Base-by-base conservation (phyloP, 2,113 vertebrate species). In the Cololabis saira region DNA sequence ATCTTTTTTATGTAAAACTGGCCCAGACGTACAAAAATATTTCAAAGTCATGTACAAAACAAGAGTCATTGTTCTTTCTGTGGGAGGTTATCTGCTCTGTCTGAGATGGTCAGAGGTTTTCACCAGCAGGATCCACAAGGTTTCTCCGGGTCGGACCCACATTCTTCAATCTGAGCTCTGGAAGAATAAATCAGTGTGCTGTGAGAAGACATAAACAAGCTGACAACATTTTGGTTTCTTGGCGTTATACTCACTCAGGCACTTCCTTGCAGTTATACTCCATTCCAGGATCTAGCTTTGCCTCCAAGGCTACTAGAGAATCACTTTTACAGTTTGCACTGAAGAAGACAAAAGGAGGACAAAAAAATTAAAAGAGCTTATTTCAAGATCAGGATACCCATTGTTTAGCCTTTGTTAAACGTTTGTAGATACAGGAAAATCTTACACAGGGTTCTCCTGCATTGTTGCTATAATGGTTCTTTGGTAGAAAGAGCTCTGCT, bases 51-150 rank as follows among this genome's bases (percentile, higher is more conserved):
- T 27, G 24, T 21, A 66, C 8, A 30, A 50, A 24, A 14, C 16
- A 1, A 27, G 33, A 37, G 5, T 9, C 33, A 1, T 37, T 37
- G 5, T 37, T 7, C 33, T 9, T 3, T 7, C 33, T 9, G 19
- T 22, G 33, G 16, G 5, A 40, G 16, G 12, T 60, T 54, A 0
- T 44, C 58, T 21, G 17, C 2, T 13, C 52, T 5, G 19, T 37
- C 10, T 37, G 33, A 37, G 6, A 9, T n/a, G 17, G 13, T 48
- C 15, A 13, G 0, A 63, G 10, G 1, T 50, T 22, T 12, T 89
- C 74, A 90, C 75, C 87, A 90, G 50, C 91, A 91, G 59, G 55
- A 0, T 13, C 65, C 62, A 50, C 91, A 92, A 0, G 83, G 7
- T 30, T 1, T 76, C 7, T 74, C 11, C 12, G 33, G 60, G 2